Conservation (phyloP, 2,113 vertebrate genomes). For the Muntiacus reevesi region DNA sequence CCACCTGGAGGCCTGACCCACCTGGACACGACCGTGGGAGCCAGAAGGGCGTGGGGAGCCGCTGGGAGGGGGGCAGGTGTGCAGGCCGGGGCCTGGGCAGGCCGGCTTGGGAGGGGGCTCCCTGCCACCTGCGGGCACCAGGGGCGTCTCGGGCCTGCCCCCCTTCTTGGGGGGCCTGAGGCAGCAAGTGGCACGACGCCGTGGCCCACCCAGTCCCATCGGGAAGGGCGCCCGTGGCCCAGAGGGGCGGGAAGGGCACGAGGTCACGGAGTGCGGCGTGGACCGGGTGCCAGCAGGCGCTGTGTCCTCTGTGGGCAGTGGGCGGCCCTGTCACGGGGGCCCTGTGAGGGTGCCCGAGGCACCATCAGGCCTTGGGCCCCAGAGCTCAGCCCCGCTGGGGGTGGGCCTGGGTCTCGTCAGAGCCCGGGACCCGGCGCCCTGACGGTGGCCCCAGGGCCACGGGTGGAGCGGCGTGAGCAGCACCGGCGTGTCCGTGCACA, state of each 20-base stretch:
- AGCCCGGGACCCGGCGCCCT: accelerated
- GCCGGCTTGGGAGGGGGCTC: background rate
- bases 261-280: accelerated
- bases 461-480: background rate
- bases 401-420: background rate
- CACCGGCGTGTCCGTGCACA: accelerated
- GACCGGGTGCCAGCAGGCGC: too few species aligned
- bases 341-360: background rate
- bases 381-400: background rate
- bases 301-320: accelerated
- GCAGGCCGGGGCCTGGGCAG: background rate
- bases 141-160: background rate
- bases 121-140: accelerated
- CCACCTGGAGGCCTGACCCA: background rate
- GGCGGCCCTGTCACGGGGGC: too few species aligned
- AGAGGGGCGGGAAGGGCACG: background rate
- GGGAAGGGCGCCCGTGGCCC: background rate
- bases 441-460: background rate
- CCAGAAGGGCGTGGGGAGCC: background rate
- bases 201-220: background rate
- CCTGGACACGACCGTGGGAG: accelerated
- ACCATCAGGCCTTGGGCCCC: background rate
- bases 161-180: background rate
- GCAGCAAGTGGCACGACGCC: accelerated
- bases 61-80: accelerated